These are phyloP conservation scores for Arrhamphus sclerolepis DNA, from an alignment of 2,797 vertebrate species.

Conservation along the genomic window DNA sequence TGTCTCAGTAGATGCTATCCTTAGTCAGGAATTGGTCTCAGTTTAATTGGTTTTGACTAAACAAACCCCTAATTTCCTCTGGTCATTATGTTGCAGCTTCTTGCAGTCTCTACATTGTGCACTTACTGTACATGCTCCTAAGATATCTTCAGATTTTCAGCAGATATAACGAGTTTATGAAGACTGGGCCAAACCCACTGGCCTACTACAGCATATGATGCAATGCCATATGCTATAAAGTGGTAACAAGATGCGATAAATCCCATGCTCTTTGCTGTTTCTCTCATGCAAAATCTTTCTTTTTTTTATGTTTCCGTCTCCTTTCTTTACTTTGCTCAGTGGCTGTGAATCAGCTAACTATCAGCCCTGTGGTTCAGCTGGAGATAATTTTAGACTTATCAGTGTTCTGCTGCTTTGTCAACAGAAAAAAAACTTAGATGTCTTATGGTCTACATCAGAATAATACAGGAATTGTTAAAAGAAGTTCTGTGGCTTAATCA, in stretches of 20 bases:
- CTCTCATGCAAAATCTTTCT: no score
- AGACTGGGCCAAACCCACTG: not conserved
- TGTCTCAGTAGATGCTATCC: not conserved
- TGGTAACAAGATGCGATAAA: no score
- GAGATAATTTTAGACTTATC: constrained; percentile 30
- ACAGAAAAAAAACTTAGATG: constrained; percentile 29
- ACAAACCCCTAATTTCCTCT: no score
- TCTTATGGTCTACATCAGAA: constrained; percentile 41
- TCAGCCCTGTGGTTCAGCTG: constrained; percentile 9
- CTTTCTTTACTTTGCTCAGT: constrained; percentile 11
- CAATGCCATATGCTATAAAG: no score
- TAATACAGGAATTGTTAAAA: constrained; percentile 40
- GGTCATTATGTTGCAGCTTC: no score
- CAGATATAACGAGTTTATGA: not conserved
- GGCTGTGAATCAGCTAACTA: constrained; percentile 14
- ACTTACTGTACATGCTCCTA: not conserved
- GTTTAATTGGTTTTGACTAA: no score
- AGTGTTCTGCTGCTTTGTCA: constrained; percentile 24
- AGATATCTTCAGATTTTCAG: not conserved
- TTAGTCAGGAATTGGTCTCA: no score
- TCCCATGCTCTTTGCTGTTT: no score
- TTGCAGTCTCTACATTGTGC: not conserved
- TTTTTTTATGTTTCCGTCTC: no score
- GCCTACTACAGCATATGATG: not conserved
- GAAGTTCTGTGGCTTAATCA: constrained; percentile 60